A percentile compares a stretch with the other conserved stretches of the same genome.
phyloP scores from a whole-genome alignment of 2,113 vertebrate genomes.

The Trematocara marginatum region DNA sequence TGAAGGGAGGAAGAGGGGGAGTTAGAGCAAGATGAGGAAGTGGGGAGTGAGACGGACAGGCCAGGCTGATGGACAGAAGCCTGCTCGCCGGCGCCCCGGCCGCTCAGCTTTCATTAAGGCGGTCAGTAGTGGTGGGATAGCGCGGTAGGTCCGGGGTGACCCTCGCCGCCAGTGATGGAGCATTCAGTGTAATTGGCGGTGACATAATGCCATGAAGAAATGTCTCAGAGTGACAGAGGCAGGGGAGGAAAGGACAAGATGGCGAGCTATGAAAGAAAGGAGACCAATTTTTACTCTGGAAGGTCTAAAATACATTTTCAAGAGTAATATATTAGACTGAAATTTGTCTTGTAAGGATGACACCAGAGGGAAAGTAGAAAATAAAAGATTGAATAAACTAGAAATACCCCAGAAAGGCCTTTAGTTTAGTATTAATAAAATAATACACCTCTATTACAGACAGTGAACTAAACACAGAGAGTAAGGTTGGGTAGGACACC shows the following conservation, averaged over 20 bases:
- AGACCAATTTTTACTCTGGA: not conserved
- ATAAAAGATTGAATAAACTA: not conserved
- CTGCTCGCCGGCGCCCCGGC: not conserved
- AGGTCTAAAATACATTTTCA: not conserved
- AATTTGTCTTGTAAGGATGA: not conserved
- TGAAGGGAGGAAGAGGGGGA: not conserved
- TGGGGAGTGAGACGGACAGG: not conserved
- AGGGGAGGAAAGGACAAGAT: not conserved
- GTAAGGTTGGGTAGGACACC: not conserved
- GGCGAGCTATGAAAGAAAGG: not conserved
- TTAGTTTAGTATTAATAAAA: not conserved
- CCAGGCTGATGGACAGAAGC: slow-evolving; percentile 30
- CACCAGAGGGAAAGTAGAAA: not conserved
- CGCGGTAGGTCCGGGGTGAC: not conserved
- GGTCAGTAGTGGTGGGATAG: slow-evolving; percentile 12
- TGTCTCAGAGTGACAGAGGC: not conserved
- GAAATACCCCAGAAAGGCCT: not conserved
- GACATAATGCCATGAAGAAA: slow-evolving; percentile 20
- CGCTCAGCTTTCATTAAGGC: slow-evolving; percentile 59
- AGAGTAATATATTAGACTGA: not conserved
- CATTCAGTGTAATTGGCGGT: slow-evolving; percentile 13
- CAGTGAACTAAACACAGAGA: not conserved
- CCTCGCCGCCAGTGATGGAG: not conserved
- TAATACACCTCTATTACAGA: not conserved
- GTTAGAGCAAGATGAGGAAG: not conserved